phyloP scores from a whole-genome alignment of 2,113 vertebrate species.

The Protobothrops flavoviridis region DNA sequence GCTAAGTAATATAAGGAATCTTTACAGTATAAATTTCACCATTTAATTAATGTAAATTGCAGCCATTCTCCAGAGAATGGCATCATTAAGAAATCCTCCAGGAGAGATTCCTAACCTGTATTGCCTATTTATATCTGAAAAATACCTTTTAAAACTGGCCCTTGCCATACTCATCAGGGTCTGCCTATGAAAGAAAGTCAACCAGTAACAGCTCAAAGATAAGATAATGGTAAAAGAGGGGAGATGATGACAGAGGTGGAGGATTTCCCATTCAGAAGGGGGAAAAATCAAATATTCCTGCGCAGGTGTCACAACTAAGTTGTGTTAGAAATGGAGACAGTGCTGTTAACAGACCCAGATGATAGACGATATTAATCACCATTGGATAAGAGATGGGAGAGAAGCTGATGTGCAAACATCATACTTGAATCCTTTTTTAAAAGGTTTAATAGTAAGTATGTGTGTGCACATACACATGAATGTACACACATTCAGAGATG shows the following conservation, averaged over 20 bases:
- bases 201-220: not conserved
- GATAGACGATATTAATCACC: slow-evolving; percentile 17
- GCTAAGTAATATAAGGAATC: not conserved
- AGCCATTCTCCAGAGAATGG: not conserved
- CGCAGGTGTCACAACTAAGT: slow-evolving; percentile 11
- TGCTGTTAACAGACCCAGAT: slow-evolving; percentile 3
- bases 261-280: slow-evolving; percentile 62
- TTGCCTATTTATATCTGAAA: not conserved
- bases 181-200: not conserved
- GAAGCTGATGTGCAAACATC: slow-evolving; percentile 42
- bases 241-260: slow-evolving; percentile 13
- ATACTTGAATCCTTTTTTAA: slow-evolving; percentile 46
- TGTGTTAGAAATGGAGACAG: not conserved
- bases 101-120: not conserved
- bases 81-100: slow-evolving; percentile 8
- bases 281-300: slow-evolving; percentile 3
- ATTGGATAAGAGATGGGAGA: slow-evolving; percentile 44
- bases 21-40: not conserved
- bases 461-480: not conserved
- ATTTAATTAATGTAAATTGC: slow-evolving; percentile 3
- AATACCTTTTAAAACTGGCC: not conserved
- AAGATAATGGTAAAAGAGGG: not conserved
- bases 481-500: slow-evolving; percentile 4
- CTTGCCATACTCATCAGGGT: not conserved
- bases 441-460: slow-evolving; percentile 4